phyloP scores from a whole-genome alignment of 2,888 invertebrate genomes.

The Congeria kusceri region DNA sequence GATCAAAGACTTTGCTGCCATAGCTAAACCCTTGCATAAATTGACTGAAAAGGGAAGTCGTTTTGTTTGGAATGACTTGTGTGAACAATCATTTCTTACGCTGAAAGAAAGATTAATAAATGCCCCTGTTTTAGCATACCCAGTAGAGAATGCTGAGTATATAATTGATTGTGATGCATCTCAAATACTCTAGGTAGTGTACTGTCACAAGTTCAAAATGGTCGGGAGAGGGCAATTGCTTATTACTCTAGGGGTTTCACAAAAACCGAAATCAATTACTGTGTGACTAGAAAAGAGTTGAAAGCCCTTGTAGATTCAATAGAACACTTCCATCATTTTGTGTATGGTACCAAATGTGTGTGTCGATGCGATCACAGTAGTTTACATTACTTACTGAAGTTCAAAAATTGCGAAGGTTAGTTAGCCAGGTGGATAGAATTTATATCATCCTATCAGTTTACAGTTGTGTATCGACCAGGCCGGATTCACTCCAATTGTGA shows the following conservation, averaged over 20 bases:
- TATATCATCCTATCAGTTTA: constrained; percentile 23
- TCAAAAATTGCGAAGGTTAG: constrained; percentile 48
- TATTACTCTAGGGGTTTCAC: constrained; percentile 38
- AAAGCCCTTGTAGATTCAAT: constrained; percentile 40
- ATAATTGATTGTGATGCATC: constrained; percentile 26
- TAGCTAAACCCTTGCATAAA: too few species aligned
- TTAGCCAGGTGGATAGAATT: constrained; percentile 42
- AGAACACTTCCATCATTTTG: constrained; percentile 58
- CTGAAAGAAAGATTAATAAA: too few species aligned
- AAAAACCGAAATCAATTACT: constrained; percentile 22
- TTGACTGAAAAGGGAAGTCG: too few species aligned
- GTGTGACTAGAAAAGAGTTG: constrained; percentile 40
- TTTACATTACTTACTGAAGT: constrained; percentile 41
- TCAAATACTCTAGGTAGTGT: constrained; percentile 18
- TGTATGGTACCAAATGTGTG: constrained; percentile 51
- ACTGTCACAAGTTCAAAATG: constrained; percentile 37
- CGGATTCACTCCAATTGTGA: background rate
- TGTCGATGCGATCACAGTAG: constrained; percentile 49
- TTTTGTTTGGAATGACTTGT: too few species aligned
- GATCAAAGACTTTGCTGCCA: constrained; percentile 42
- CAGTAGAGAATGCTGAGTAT: background rate
- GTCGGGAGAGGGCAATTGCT: constrained; percentile 30
- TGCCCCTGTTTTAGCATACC: too few species aligned
- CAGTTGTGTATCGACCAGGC: constrained; percentile 10
- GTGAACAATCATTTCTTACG: too few species aligned